Conservation (phyloP, 2,113 vertebrate species). For the Carlito syrichta region DNA sequence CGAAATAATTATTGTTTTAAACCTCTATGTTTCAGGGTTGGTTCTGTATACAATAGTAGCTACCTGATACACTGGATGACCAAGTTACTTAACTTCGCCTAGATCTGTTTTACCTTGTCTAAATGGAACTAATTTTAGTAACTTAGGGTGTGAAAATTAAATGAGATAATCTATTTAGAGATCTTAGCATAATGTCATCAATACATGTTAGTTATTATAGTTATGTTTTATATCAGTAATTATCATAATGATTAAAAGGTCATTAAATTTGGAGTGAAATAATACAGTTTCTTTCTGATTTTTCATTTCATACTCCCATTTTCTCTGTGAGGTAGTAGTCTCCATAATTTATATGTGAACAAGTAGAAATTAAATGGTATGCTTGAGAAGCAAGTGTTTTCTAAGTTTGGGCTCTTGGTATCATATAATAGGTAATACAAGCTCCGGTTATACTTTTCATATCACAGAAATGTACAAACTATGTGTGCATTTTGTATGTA, state of each 20-base stretch:
- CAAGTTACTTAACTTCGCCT: not conserved
- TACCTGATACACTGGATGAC: not conserved
- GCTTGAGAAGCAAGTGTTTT: not conserved
- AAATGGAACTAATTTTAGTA: not conserved
- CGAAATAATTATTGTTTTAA: not conserved
- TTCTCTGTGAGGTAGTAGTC: not conserved
- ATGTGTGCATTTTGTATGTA: not conserved
- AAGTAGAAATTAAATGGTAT: slow-evolving; percentile 8
- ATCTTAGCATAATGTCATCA: not conserved
- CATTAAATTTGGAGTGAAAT: not conserved
- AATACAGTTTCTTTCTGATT: not conserved
- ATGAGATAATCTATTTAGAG: not conserved
- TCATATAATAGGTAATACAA: not conserved
- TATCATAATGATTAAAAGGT: not conserved
- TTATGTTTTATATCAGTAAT: not conserved
- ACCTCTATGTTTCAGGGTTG: not conserved
- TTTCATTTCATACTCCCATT: not conserved
- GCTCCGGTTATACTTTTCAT: not conserved
- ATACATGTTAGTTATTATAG: not conserved
- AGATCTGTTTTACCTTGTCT: not conserved
- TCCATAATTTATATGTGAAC: not conserved
- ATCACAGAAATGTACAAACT: not conserved
- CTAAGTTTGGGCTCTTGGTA: not conserved
- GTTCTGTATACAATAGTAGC: not conserved
- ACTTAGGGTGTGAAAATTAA: not conserved